Percentiles rank a stretch among this genome's conserved stretches.
Conservation (phyloP, 2,888 invertebrate species). For the Chalcosyrphus nemorum region DNA sequence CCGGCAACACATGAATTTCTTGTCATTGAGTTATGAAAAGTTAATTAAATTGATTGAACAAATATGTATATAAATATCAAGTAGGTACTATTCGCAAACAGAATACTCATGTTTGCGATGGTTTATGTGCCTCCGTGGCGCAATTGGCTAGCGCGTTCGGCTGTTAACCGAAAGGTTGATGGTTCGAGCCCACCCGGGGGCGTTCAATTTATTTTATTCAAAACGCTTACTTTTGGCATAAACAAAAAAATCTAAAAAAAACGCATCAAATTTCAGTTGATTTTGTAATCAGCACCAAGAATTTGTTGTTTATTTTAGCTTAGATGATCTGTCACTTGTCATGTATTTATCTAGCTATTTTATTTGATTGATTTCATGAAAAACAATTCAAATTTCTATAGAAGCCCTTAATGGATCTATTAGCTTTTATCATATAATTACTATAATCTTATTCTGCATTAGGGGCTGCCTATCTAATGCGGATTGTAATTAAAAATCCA, state of each 20-base stretch:
- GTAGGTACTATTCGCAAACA: too few relatives aligned
- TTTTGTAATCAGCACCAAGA: neutral
- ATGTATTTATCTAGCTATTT: too few relatives aligned
- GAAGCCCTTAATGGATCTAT: neutral
- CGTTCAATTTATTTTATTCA: neutral
- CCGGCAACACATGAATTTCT: neutral
- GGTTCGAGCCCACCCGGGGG: conserved; percentile 98
- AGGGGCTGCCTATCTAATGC: neutral
- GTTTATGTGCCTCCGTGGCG: conserved; percentile 87
- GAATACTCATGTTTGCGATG: neutral
- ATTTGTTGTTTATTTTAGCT: neutral
- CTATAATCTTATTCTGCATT: neutral
- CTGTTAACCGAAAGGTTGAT: conserved; percentile 99
- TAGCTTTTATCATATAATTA: neutral
- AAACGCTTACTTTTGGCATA: neutral
- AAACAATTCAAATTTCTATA: neutral
- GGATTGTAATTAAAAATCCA: conserved; percentile 33
- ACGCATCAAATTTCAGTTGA: neutral
- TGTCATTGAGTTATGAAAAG: neutral
- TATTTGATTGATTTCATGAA: neutral
- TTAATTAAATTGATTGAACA: neutral
- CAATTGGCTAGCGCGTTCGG: conserved; percentile 98
- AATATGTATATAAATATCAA: too few relatives aligned
- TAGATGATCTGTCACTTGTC: too few relatives aligned
- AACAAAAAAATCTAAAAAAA: too few relatives aligned